Evolutionary conservation across 2,888 invertebrate genomes (phyloP), one percentile per base, ranked within the genome.

Genomic region (Polia nebulosa): DNA sequence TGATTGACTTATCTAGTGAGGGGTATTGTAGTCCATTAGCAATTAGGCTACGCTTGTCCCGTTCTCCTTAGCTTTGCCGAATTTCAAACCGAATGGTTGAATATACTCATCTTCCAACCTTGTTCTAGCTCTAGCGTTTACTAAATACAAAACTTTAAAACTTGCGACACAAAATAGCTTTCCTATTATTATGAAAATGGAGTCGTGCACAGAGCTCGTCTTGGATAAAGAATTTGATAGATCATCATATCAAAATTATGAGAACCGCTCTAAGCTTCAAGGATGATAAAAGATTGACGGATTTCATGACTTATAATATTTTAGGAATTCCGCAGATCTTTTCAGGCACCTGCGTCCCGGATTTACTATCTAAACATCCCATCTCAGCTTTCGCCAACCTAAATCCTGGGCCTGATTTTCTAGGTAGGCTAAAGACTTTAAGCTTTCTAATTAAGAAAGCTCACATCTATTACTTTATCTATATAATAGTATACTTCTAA

Each of bases 161-260:
- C 22, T 17, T 55, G 22, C 25, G 11, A 11, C 22, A 47, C 11
- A 36, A 22, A 2, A 0, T 20, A 41, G 17, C 20, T n/a, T 25
- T 60, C 1, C 7, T 1, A 20, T 1, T 61, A 27, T 22, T 27
- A 11, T 13, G 17, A 2, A 1, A 11, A 20, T 1, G 3, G 9
- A 20, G 5, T 70, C 13, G 20, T 11, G 22, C 3, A 20, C 3
- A 60, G 0, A 29, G 17, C 39, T 41, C 34, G 27, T 20, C 1
- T 68, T 22, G 15, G 25, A 74, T 29, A 20, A 52, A 44, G 13
- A 52, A 65, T 51, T n/a, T 22, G 52, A 52, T 67, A 20, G 6
- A 34, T 74, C 44, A 70, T 36, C 25, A 2, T 45, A 15, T 25
- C 36, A 8, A 67, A 75, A 75, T 70, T 53, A 68, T 44, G 41